These are phyloP conservation scores for Bufo bufo DNA, from an alignment of 2,113 vertebrate species.

Conservation along the genomic window DNA sequence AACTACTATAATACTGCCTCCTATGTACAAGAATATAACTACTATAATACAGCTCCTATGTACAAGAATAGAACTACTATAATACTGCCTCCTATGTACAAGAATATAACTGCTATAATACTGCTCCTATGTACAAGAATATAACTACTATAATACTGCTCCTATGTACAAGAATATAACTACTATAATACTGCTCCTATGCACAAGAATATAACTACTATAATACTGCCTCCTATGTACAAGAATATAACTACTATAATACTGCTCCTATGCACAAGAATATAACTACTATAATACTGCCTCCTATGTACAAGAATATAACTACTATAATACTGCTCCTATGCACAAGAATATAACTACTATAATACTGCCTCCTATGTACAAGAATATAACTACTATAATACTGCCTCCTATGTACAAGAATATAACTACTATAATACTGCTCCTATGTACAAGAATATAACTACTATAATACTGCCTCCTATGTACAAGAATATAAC, in stretches of 20 bases:
- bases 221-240: background rate
- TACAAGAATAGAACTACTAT: too few relatives aligned
- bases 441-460: background rate
- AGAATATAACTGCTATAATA: too few relatives aligned
- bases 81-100: background rate
- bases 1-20: too few relatives aligned
- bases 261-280: background rate
- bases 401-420: constrained; percentile 6
- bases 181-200: too few relatives aligned
- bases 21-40: too few relatives aligned
- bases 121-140: too few relatives aligned
- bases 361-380: background rate
- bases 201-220: too few relatives aligned
- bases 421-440: constrained; percentile 13
- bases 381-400: background rate
- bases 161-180: too few relatives aligned
- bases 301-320: background rate
- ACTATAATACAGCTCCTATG: too few relatives aligned
- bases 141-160: too few relatives aligned
- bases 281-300: constrained; percentile 7
- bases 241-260: background rate
- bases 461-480: constrained; percentile 9
- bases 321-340: background rate
- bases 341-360: too few relatives aligned
- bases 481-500: constrained; percentile 1